A percentile compares a stretch with the other conserved stretches of the same genome.
These are phyloP conservation scores for Argopecten irradians DNA, from an alignment of 1,140 invertebrate species.

Conservation along the genomic window DNA sequence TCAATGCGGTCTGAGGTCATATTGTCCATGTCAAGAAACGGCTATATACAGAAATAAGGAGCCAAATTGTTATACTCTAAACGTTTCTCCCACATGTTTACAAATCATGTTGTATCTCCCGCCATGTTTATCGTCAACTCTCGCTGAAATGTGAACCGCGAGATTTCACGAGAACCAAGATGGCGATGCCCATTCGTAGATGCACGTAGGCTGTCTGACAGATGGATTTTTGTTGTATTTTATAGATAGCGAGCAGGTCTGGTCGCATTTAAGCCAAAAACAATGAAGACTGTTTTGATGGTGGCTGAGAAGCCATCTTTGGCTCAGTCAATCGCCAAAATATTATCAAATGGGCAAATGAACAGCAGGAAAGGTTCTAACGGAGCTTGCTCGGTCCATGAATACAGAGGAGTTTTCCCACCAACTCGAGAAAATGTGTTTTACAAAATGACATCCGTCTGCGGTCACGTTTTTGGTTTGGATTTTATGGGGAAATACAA, in stretches of 20 bases:
- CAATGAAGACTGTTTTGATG: slow-evolving; percentile 94
- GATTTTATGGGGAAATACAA: slow-evolving; percentile 98
- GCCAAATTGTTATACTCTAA: background rate
- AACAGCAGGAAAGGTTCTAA: slow-evolving; percentile 92
- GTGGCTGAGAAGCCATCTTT: slow-evolving; percentile 99
- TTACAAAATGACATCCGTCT: slow-evolving; percentile 99
- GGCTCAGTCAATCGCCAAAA: slow-evolving; percentile 94
- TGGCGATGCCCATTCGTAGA: background rate
- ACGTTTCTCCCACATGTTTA: background rate
- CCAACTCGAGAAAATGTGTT: slow-evolving; percentile 78
- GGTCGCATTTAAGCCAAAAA: background rate
- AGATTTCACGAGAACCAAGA: background rate
- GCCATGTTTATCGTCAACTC: background rate
- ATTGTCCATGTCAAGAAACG: background rate
- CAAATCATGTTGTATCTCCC: background rate
- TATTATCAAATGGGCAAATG: slow-evolving; percentile 92
- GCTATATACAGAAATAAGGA: background rate
- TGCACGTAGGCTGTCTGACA: background rate
- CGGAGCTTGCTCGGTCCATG: slow-evolving; percentile 93
- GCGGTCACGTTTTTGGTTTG: slow-evolving; percentile 97
- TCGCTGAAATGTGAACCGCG: background rate
- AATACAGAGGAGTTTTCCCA: slow-evolving; percentile 89
- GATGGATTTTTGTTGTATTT: background rate
- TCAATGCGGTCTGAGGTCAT: background rate
- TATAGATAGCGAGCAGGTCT: background rate